Evolutionary conservation across 1,140 invertebrate genomes (phyloP).

Genomic region (Aphelinus certus): DNA sequence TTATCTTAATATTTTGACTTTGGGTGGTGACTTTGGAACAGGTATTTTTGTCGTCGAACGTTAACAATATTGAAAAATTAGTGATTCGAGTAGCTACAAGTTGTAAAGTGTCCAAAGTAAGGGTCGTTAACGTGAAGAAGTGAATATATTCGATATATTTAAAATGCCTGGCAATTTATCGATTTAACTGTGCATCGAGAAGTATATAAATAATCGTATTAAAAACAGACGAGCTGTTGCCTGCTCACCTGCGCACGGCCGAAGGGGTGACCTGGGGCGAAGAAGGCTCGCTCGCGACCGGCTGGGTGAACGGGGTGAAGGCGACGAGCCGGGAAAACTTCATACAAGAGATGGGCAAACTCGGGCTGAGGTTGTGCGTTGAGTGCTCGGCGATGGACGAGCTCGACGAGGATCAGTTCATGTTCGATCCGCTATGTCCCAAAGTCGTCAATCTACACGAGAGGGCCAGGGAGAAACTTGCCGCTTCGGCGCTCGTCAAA

Average conservation of each 20-base stretch:
- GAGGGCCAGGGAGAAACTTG: constrained; percentile 67
- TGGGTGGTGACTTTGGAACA: too few species aligned
- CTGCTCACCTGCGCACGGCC: constrained; percentile 71
- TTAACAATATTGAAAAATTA: too few species aligned
- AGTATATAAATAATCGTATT: too few species aligned
- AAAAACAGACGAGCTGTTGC: constrained; percentile 70
- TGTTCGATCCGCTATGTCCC: constrained; percentile 74
- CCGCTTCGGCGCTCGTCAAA: constrained; percentile 69
- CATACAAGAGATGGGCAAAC: constrained; percentile 53
- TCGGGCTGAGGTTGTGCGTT: constrained; percentile 47
- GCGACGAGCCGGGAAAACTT: constrained; percentile 49
- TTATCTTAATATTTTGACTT: too few species aligned
- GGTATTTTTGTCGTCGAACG: too few species aligned
- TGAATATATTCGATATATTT: too few species aligned
- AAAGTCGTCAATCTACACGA: constrained; percentile 76
- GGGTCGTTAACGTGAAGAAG: too few species aligned
- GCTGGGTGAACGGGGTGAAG: constrained; percentile 81
- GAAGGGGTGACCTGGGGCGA: constrained; percentile 70
- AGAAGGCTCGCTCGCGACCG: constrained; percentile 72
- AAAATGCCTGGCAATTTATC: too few species aligned
- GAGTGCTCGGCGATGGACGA: constrained; percentile 36
- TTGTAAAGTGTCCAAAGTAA: too few species aligned
- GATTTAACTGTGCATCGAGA: too few species aligned
- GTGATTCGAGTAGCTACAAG: too few species aligned
- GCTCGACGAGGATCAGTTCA: constrained; percentile 50